Conservation (phyloP, 2,113 vertebrate species). For the Glaucidium brasilianum region DNA sequence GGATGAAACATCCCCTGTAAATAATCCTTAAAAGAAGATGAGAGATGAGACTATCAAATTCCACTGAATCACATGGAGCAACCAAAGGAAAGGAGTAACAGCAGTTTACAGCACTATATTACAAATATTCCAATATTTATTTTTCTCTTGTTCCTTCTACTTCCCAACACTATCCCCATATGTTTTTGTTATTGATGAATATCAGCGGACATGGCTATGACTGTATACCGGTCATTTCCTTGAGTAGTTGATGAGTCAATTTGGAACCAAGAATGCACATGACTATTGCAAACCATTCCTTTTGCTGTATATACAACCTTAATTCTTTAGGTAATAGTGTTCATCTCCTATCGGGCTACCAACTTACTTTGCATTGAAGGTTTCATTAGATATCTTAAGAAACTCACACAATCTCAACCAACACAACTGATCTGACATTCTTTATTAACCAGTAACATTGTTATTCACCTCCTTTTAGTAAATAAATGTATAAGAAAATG, state of each 20-base stretch:
- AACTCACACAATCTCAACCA: neutral
- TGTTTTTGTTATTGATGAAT: neutral
- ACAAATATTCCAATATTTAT: neutral
- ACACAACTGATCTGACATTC: neutral
- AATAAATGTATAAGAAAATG: neutral
- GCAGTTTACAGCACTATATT: neutral
- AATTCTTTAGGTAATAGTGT: neutral
- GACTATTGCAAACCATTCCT: neutral
- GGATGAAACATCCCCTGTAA: neutral
- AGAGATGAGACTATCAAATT: neutral
- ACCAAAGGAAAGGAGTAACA: neutral
- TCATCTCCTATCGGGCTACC: neutral
- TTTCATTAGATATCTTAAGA: neutral
- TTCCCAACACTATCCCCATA: neutral
- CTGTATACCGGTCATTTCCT: neutral
- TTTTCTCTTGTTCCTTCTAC: neutral
- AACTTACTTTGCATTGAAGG: neutral
- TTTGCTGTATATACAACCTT: neutral
- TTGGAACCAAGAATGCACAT: neutral
- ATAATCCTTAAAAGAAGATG: neutral
- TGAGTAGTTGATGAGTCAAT: neutral
- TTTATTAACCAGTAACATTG: neutral
- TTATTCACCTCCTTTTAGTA: neutral
- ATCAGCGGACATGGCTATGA: neutral
- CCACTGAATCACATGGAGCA: neutral